Evolutionary conservation across 2,888 invertebrate genomes (phyloP), one percentile per base, ranked within the genome.

Genomic region (Tenthredo distinguenda): DNA sequence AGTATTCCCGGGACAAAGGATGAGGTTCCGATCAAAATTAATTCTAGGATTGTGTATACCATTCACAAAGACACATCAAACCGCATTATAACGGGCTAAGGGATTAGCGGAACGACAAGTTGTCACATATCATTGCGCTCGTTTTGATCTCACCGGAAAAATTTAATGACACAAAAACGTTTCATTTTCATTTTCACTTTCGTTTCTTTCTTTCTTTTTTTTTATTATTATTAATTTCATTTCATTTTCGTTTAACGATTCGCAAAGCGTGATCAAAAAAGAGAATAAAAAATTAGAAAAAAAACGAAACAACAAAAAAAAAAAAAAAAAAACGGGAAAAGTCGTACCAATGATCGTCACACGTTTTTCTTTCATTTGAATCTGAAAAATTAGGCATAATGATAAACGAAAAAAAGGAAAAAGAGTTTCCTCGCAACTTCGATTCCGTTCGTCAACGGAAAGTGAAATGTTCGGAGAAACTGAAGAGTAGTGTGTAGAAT

Each of bases 81-180:
- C 55, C 77, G 18, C 18, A 55, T 77, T 77, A 77, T 55, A 50
- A 9, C 50, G 3, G 26, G 55, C 2, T 34, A 77, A 77, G 21
- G 77, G 77, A 77, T 77, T 77, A 77, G 12, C 50, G 77, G 15
- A 55, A 55, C 55, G 50, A 50, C 50, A 77, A 34, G 40, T 34
- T 77, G 77, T 77, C 77, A 55, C 47, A 55, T 77, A 77, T 77
- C 77, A 55, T 77, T 77, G 47, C 2, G 26, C 40, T 55, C 47
- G 34, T 50, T 77, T 77, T 55, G 50, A 77, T 77, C 77, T 34
- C 55, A 6, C 6, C 18, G 55, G 34, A 84, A 87, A 85, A 86
- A 85, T 85, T 76, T 86, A 88, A 87, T 85, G 81, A 86, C 84
- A 86, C 86, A 86, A 89, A 43, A 77, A 55, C 50, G 18, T 31